phyloP scores from a whole-genome alignment of 2,888 invertebrate genomes.

The Hemistola chrysoprasaria region DNA sequence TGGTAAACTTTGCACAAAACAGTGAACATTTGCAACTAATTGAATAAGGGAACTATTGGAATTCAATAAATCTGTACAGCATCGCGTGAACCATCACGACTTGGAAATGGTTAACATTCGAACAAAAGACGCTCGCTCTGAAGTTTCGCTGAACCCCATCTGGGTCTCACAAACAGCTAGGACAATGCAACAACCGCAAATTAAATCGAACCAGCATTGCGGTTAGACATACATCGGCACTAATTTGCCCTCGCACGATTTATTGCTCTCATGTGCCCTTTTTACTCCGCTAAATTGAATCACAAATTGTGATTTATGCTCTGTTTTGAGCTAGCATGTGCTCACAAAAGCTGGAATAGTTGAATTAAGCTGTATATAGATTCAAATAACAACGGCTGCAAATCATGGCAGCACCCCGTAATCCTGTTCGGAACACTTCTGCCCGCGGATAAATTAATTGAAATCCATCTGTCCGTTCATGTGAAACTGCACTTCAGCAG shows the following conservation, averaged over 20 bases:
- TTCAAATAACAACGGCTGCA: constrained; percentile 27
- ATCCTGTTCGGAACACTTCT: constrained; percentile 32
- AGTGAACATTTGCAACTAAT: constrained; percentile 16
- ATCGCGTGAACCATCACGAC: constrained; percentile 34
- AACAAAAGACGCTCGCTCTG: constrained; percentile 51
- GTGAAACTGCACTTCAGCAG: constrained; percentile 37
- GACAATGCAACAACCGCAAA: constrained; percentile 58
- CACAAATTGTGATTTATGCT: constrained; percentile 42
- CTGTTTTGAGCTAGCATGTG: constrained; percentile 18
- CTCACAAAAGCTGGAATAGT: constrained; percentile 18
- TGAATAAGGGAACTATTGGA: constrained; percentile 34
- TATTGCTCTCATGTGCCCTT: constrained; percentile 52
- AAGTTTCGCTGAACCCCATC: constrained; percentile 50
- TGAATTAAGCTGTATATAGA: constrained; percentile 22
- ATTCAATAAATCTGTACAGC: constrained; percentile 46
- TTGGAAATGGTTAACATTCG: constrained; percentile 44
- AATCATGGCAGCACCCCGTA: constrained; percentile 30
- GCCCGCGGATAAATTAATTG: constrained; percentile 42
- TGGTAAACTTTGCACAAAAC: constrained; percentile 21
- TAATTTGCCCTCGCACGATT: constrained; percentile 59
- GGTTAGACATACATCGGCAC: constrained; percentile 57
- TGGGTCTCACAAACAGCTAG: constrained; percentile 52
- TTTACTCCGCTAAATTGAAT: constrained; percentile 49
- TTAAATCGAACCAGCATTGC: constrained; percentile 50
- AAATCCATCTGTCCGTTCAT: constrained; percentile 39